Base-by-base conservation (phyloP, 2,888 invertebrate genomes). In the Escarpia spicata region DNA sequence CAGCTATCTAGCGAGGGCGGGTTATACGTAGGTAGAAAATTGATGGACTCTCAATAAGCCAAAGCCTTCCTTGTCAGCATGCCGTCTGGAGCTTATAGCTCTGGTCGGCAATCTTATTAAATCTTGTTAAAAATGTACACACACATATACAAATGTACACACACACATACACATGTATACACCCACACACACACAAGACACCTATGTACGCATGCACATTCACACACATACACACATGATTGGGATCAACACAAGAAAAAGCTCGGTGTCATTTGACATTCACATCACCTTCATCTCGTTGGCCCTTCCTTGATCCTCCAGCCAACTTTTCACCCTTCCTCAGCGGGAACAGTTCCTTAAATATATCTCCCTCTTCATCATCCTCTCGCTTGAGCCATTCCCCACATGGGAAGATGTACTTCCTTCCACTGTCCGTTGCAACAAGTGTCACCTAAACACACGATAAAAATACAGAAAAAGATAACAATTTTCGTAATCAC, bases 321-420 rank as follows among this genome's bases (percentile, higher is more conserved):
- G 75, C 75, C 75, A 75, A 75, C 75, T 75, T 75, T 19, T 75
- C 75, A 6, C 75, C 75, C 75, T 75, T 75, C 26, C n/a, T 15
- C 75, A 75, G 26, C 4, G 75, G 75, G 75, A 75, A 75, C n/a
- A 75, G 75, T 26, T 95, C 95, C 91, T 95, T 93, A 94, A 95
- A 95, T n/a, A 95, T 93, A 52, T 93, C 93, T 8, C 95, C 96
- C 92, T 95, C 94, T 1, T 95, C 96, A 52, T 94, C 95, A 93
- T 15, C 52, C 52, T 95, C 95, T 45, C 94, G 94, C 26, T 95
- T 95, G 10, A 96, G 94, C 95, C 95, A 95, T 9, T 95, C 95
- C 92, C 95, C 94, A 91, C 95, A 95, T 10, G 93, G 90, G 91
- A 95, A 96, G 90, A 95, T 94, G 92, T 94, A 95, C 43, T 92